Evolutionary conservation across 2,113 vertebrate genomes (phyloP).

Genomic region (Dissostichus mawsoni): DNA sequence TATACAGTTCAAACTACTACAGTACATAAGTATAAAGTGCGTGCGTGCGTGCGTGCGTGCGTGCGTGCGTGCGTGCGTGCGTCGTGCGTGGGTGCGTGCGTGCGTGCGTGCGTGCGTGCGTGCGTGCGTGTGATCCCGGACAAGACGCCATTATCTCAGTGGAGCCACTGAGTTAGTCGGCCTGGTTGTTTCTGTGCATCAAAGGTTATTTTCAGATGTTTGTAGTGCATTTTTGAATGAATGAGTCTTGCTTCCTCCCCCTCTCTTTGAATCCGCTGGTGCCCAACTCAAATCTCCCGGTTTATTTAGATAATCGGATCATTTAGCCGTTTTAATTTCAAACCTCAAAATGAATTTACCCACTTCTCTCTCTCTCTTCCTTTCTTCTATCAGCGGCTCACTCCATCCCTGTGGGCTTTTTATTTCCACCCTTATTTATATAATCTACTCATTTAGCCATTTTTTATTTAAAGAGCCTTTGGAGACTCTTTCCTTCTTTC

Average conservation of each 20-base stretch:
- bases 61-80: too few species aligned
- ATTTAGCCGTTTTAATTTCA: constrained; percentile 74
- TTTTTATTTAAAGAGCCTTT: constrained; percentile 60
- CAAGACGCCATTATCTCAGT: too few species aligned
- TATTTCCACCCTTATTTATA: constrained; percentile 60
- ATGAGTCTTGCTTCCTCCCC: constrained; percentile 25
- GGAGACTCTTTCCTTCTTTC: constrained; percentile 29
- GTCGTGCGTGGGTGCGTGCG: too few species aligned
- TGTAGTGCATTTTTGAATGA: constrained; percentile 41
- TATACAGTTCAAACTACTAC: background rate
- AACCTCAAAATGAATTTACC: constrained; percentile 50
- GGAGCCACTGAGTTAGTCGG: background rate
- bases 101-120: too few species aligned
- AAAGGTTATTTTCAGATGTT: constrained; percentile 28
- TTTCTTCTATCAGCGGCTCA: constrained; percentile 33
- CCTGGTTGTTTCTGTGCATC: constrained; percentile 1
- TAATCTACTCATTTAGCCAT: constrained; percentile 63
- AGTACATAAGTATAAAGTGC: background rate
- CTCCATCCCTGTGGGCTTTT: constrained; percentile 36
- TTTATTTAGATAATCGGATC: constrained; percentile 71
- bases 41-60: too few species aligned
- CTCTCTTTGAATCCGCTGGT: constrained; percentile 31
- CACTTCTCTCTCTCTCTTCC: constrained; percentile 40
- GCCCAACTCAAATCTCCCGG: constrained; percentile 44
- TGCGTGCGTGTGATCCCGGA: too few species aligned